Evolutionary conservation across 2,113 vertebrate genomes (phyloP), one percentile per base, ranked within the genome.

Genomic region (Ammodytes marinus): DNA sequence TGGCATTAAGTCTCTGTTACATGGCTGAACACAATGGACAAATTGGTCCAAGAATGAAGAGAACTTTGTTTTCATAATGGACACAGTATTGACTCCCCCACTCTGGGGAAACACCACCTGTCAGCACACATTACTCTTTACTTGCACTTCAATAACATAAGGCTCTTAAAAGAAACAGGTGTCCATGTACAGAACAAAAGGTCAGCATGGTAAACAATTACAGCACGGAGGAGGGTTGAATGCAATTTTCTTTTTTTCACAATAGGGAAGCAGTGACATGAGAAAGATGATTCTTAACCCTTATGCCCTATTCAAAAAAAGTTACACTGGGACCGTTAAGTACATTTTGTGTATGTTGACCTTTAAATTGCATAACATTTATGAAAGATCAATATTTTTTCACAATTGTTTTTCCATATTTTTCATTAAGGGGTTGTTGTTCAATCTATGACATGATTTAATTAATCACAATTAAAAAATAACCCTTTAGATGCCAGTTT

Each of bases 1-100:
- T 65, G 70, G 49, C 63, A 86, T 79, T 80, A 86, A 77, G 70
- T 75, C 73, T 82, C 14, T 73, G 46, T 69, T 83, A 74, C 74
- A 72, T 69, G 68, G 84, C 82, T 74, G 73, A 86, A 82, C 70
- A 85, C 63, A 57, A 78, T 19, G 86, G 79, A 58, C 71, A 69
- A 77, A 91, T 61, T 79, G 40, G 57, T 69, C 59, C 50, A 42
- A 75, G 47, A 88, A 85, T 68, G 80, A 85, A 67, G 75, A 82
- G 85, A 60, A 67, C 74, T 63, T 71, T 55, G 58, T 87, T 86
- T 86, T 82, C 67, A 84, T 64, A 81, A 90, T 68, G 60, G 75
- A 85, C 50, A 84, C 79, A 77, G 77, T 77, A 84, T 64, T 68
- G 66, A 82, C 59, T 67, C 63, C 27, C 12, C 8, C 47, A 53